phyloP scores from a whole-genome alignment of 2,888 invertebrate species.

The Poecilobothrus nobilitatus region DNA sequence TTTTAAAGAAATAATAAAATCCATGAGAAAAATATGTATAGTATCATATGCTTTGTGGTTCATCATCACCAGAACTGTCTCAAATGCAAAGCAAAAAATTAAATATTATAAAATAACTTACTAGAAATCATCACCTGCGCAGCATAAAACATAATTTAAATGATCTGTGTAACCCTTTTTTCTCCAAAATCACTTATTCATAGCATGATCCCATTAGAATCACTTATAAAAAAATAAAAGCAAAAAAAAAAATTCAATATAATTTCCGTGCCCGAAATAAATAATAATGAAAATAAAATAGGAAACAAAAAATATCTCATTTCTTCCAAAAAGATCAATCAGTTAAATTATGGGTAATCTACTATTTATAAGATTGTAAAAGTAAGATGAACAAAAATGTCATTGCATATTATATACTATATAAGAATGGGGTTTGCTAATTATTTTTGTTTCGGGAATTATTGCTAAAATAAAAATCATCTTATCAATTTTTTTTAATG shows the following conservation, averaged over 20 bases:
- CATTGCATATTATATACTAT: too few relatives aligned
- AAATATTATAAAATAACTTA: not conserved
- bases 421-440: too few relatives aligned
- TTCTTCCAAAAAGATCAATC: not conserved
- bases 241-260: too few relatives aligned
- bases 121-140: not conserved
- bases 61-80: too few relatives aligned
- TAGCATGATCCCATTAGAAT: not conserved
- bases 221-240: not conserved
- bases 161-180: not conserved
- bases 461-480: too few relatives aligned
- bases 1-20: too few relatives aligned
- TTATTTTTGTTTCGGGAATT: too few relatives aligned
- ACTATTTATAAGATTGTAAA: not conserved
- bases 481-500: too few relatives aligned
- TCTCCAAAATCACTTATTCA: not conserved
- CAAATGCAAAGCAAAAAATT: too few relatives aligned
- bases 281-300: not conserved
- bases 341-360: not conserved
- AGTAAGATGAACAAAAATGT: too few relatives aligned
- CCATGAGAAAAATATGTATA: too few relatives aligned
- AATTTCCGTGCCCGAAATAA: not conserved
- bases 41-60: too few relatives aligned
- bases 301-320: not conserved
- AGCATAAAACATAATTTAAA: not conserved